A percentile compares a stretch with the other conserved stretches of the same genome.
Evolutionary conservation across 2,797 vertebrate genomes (phyloP).

Genomic region (Xerus rutilus): DNA sequence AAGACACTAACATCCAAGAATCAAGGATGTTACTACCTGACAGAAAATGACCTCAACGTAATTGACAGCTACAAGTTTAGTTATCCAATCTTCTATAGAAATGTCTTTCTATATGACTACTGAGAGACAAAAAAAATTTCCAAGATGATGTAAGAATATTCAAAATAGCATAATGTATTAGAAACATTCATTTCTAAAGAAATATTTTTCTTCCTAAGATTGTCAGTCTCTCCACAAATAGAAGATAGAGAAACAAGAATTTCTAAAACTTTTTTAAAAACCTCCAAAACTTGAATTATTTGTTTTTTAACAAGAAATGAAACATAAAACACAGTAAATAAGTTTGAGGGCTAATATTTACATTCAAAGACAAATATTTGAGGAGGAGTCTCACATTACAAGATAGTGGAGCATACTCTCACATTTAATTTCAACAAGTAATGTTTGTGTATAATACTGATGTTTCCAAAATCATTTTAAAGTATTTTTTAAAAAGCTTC

Average conservation of each 20-base stretch:
- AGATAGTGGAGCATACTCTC: no score
- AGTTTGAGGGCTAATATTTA: background rate
- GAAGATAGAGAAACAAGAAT: background rate
- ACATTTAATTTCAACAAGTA: no score
- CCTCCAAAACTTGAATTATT: background rate
- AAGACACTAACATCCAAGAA: background rate
- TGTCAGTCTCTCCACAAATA: background rate
- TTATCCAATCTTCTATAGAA: constrained; percentile 14
- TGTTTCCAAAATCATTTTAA: background rate
- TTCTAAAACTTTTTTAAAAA: background rate
- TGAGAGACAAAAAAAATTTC: background rate
- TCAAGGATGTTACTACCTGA: background rate
- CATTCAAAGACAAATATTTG: no score
- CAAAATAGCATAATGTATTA: background rate
- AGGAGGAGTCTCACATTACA: no score
- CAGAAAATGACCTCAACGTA: constrained; percentile 16
- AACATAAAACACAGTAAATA: background rate
- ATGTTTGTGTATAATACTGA: background rate
- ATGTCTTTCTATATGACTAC: constrained; percentile 27
- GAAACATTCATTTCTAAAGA: constrained; percentile 21
- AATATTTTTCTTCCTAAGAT: constrained; percentile 15
- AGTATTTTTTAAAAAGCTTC: background rate
- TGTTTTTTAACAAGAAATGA: background rate
- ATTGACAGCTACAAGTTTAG: background rate
- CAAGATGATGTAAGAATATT: background rate